Base-by-base conservation (phyloP, 2,888 invertebrate species). In the Tanytarsus gracilentus region DNA sequence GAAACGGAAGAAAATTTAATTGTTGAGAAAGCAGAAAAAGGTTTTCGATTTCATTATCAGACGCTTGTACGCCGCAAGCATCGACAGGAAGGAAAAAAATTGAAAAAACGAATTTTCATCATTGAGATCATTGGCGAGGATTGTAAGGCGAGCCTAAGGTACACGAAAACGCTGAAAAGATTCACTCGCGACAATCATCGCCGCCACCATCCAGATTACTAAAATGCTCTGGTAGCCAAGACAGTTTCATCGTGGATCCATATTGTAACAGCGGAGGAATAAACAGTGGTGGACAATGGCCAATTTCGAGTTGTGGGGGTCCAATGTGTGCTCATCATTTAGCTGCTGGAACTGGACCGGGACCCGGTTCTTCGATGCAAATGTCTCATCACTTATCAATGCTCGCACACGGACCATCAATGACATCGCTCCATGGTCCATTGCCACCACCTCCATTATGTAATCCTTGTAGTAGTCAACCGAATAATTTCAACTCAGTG, bases 181-280 rank as follows among this genome's bases (percentile, higher is more conserved):
- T 74, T 74, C 73, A 73, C 66, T 74, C 74, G 67, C 70, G 74
- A 67, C 73, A 74, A 70, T 70, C 73, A 68, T 73, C 74, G 68
- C 71, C 74, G 69, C 74, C 74, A 69, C 73, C 73, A 70, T 70
- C 58, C 51, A 33, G 14, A 21, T 71, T 72, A 68, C 68, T 74
- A 68, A 74, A 73, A 74, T 74, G 74, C 70, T 74, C 74, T 74
- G 74, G 74, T 74, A 74, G 74, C 73, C 74, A 74, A 72, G 74
- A 74, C 68, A 74, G 74, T 71, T 44, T 44, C 72, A 71, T 72
- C 69, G 73, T 73, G 70, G 74, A 74, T 69, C 72, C 73, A 67
- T 74, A 72, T 69, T 74, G 72, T 70, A 73, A 72, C 69, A 66
- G 64, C 61, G 64, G 65, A 61, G 64, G 63, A 62, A 63, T 66